Conservation (phyloP, 2,888 invertebrate species). For the Marronus borbonicus region DNA sequence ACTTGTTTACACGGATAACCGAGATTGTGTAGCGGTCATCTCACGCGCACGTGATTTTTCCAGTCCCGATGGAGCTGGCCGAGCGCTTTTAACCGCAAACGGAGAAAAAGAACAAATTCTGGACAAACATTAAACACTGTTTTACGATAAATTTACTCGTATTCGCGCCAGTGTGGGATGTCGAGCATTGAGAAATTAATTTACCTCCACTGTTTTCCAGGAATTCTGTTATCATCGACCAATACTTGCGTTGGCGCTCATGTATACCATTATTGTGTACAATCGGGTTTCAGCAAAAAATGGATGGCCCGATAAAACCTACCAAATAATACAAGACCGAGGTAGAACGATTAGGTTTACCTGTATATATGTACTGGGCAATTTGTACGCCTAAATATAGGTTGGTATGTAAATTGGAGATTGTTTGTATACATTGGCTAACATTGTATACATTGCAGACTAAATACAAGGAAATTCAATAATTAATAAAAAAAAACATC, state of each 20-base stretch:
- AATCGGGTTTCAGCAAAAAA: background rate
- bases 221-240: conserved; percentile 16
- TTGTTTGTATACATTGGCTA: background rate
- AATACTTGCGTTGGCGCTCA: background rate
- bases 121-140: conserved; percentile 20
- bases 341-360: background rate
- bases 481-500: no score
- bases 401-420: background rate
- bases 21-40: conserved; percentile 28
- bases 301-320: conserved; percentile 1
- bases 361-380: background rate
- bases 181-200: conserved; percentile 15
- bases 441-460: background rate
- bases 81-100: background rate
- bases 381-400: no score
- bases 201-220: background rate
- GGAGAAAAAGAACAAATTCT: conserved; percentile 14
- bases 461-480: no score
- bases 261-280: background rate
- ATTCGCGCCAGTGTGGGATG: background rate
- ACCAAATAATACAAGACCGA: background rate
- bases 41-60: conserved; percentile 24
- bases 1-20: conserved; percentile 41
- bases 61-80: background rate
- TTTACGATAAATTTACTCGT: conserved; percentile 37